Conservation (phyloP, 2,113 vertebrate genomes). For the Opisthocomus hoazin region DNA sequence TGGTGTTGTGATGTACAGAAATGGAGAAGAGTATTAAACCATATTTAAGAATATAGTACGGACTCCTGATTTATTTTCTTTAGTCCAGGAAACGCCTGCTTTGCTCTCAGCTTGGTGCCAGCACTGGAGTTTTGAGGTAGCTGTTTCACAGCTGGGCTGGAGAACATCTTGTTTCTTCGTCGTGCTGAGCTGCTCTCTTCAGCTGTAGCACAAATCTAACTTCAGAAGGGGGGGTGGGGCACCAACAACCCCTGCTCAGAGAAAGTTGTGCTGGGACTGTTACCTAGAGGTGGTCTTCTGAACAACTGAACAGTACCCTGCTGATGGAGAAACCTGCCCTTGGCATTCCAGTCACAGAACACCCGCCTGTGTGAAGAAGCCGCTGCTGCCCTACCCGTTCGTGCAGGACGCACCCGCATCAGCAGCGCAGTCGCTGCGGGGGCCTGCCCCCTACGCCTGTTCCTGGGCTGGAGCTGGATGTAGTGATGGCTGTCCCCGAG, state of each 20-base stretch:
- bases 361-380: not conserved
- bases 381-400: not conserved
- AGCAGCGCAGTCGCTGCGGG: fast-evolving
- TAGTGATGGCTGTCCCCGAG: not conserved
- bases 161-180: not conserved
- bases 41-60: slow-evolving; percentile 84
- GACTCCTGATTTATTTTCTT: slow-evolving; percentile 66
- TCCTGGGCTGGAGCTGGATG: not conserved
- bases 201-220: not conserved
- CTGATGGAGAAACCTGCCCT: not conserved
- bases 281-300: not conserved
- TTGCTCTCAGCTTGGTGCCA: not conserved
- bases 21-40: slow-evolving; percentile 90
- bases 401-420: fast-evolving
- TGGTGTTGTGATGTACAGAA: slow-evolving; percentile 90
- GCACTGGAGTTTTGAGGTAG: not conserved
- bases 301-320: not conserved
- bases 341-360: too few relatives aligned
- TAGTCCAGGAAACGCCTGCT: not conserved
- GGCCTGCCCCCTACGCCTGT: not conserved
- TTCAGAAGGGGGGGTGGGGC: not conserved
- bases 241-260: not conserved
- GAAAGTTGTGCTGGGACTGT: not conserved
- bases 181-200: not conserved
- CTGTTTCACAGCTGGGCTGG: not conserved